These are phyloP conservation scores for Drosophila triauraria DNA, from an alignment of 1,140 invertebrate genomes.

Conservation along the genomic window DNA sequence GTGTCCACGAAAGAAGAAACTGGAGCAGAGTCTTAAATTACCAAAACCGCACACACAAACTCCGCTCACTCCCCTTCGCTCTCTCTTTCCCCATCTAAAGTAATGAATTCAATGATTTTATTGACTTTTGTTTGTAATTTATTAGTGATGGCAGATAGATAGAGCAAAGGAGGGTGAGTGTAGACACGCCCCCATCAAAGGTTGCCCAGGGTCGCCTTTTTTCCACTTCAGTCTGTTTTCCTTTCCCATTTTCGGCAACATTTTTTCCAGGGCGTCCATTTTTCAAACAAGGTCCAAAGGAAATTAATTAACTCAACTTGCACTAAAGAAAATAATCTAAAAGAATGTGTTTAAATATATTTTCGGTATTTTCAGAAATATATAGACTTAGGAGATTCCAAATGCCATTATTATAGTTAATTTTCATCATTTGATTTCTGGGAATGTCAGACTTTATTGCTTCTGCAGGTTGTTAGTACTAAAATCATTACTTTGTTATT, in stretches of 20 bases:
- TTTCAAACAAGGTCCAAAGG: slow-evolving; percentile 42
- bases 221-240: slow-evolving; percentile 34
- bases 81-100: slow-evolving; percentile 10
- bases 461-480: too few species aligned
- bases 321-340: not conserved
- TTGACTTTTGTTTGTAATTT: slow-evolving; percentile 82
- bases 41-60: slow-evolving; percentile 35
- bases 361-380: too few species aligned
- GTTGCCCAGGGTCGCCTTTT: slow-evolving; percentile 17
- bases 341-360: too few species aligned
- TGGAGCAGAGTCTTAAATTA: slow-evolving; percentile 71
- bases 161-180: slow-evolving; percentile 17
- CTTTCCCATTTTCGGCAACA: slow-evolving; percentile 37
- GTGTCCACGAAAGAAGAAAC: slow-evolving; percentile 54
- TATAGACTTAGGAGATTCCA: too few species aligned
- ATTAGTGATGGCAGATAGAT: slow-evolving; percentile 57
- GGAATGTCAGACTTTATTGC: too few species aligned
- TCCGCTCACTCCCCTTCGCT: not conserved
- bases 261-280: slow-evolving; percentile 28
- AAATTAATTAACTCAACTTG: slow-evolving; percentile 68
- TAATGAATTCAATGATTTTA: slow-evolving; percentile 82
- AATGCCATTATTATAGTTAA: too few species aligned
- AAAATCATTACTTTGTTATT: too few species aligned
- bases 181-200: slow-evolving; percentile 54
- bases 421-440: too few species aligned